phyloP scores from a whole-genome alignment of 2,113 vertebrate species.

The Empidonax alnorum region DNA sequence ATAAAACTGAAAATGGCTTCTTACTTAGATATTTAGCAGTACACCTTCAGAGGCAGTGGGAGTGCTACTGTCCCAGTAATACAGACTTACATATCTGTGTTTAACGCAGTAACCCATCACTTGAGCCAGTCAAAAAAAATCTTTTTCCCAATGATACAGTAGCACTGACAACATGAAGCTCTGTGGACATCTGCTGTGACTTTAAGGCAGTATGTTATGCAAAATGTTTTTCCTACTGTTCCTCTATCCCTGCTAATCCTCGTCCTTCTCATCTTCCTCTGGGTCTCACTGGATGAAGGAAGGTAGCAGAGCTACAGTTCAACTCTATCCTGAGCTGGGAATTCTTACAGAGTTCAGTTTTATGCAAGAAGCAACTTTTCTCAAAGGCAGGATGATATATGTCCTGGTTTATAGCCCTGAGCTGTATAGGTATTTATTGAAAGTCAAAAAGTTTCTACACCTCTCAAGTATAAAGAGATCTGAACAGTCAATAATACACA shows the following conservation, averaged over 20 bases:
- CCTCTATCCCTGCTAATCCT: background rate
- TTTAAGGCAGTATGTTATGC: background rate
- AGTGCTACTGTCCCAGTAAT: background rate
- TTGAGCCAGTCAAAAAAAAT: background rate
- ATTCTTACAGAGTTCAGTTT: background rate
- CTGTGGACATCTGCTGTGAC: background rate
- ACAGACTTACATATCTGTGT: background rate
- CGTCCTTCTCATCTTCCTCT: background rate
- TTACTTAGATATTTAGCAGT: background rate
- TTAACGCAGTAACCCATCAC: background rate
- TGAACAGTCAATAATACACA: fast-evolving
- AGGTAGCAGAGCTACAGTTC: background rate
- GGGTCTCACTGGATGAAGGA: background rate
- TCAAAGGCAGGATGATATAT: background rate
- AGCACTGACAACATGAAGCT: background rate
- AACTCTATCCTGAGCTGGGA: background rate
- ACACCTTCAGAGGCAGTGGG: background rate
- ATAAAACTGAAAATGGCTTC: background rate
- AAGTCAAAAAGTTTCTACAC: background rate
- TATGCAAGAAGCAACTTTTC: background rate
- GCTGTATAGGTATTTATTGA: background rate
- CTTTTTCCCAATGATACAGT: background rate
- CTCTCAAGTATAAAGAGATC: background rate
- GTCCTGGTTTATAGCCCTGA: background rate
- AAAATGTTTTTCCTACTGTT: background rate